phyloP scores from a whole-genome alignment of 2,797 vertebrate genomes.

The Acanthopagrus latus region DNA sequence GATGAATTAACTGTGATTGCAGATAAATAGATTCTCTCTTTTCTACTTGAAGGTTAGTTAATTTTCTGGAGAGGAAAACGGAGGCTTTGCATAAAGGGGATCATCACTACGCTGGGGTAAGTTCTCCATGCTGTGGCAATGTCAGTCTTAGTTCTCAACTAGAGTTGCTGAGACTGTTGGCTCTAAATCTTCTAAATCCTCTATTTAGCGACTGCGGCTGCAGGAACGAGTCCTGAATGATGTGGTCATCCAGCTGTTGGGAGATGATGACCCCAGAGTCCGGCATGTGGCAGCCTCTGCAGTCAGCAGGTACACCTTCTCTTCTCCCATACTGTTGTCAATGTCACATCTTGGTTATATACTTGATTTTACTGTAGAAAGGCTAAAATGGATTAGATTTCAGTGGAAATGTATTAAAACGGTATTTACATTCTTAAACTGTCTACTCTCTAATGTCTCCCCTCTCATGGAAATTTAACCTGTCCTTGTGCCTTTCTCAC shows the following conservation, averaged over 20 bases:
- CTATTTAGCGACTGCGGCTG: constrained; percentile 88
- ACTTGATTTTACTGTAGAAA: neutral
- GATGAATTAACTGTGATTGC: neutral
- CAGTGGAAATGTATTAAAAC: neutral
- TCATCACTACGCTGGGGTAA: constrained; percentile 96
- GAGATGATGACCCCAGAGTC: constrained; percentile 96
- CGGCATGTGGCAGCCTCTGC: constrained; percentile 92
- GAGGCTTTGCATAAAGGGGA: constrained; percentile 91
- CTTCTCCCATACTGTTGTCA: neutral
- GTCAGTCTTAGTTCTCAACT: neutral
- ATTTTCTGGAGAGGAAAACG: constrained; percentile 92
- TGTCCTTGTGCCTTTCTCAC: neutral
- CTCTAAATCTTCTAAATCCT: neutral
- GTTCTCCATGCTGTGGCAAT: neutral
- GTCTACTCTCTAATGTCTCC: neutral
- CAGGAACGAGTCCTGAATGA: constrained; percentile 92
- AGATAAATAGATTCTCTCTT: neutral
- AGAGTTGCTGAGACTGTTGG: neutral
- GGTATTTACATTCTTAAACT: rapidly evolving
- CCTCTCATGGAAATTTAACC: neutral
- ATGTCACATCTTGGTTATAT: neutral
- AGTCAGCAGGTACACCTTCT: constrained; percentile 86
- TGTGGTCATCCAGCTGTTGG: constrained; percentile 91
- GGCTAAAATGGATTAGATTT: neutral
- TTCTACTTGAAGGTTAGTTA: constrained; percentile 86